These are phyloP conservation scores for Drosophila nigritarsus DNA, from an alignment of 2,888 invertebrate species.

Conservation along the genomic window DNA sequence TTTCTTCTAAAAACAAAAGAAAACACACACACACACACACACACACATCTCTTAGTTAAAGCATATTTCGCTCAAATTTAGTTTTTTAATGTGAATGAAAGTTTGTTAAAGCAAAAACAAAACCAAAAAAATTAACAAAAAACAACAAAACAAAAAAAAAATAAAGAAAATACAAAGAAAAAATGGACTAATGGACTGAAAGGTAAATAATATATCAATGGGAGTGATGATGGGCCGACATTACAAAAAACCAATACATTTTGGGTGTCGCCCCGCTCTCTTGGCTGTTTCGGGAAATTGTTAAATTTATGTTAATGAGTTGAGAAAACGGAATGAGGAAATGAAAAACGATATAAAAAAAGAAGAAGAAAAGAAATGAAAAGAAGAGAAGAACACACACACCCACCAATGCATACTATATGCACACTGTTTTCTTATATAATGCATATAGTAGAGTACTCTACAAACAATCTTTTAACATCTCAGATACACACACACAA, in stretches of 20 bases:
- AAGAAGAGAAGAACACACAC: slow-evolving; percentile 43
- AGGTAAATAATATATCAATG: slow-evolving; percentile 79
- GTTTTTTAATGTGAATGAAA: slow-evolving; percentile 60
- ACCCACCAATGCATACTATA: slow-evolving; percentile 79
- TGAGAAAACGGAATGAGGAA: slow-evolving; percentile 30
- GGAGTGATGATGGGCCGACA: slow-evolving; percentile 51
- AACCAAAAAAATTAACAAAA: slow-evolving; percentile 20
- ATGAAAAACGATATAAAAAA: slow-evolving; percentile 11
- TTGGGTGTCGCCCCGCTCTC: slow-evolving; percentile 55
- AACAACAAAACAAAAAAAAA: slow-evolving; percentile 26
- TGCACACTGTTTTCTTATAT: slow-evolving; percentile 77
- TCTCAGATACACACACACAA: slow-evolving; percentile 26
- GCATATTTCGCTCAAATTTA: slow-evolving; percentile 77
- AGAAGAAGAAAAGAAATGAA: slow-evolving; percentile 20
- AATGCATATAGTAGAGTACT: slow-evolving; percentile 63
- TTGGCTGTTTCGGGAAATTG: slow-evolving; percentile 76
- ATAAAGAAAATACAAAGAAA: slow-evolving; percentile 27
- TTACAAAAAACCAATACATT: slow-evolving; percentile 10
- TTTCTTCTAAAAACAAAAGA: slow-evolving; percentile 53
- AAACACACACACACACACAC: too few species aligned
- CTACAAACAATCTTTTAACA: slow-evolving; percentile 42
- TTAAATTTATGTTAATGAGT: slow-evolving; percentile 74
- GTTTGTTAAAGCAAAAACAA: slow-evolving; percentile 51
- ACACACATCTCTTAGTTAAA: slow-evolving; percentile 60
- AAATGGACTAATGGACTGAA: slow-evolving; percentile 72